phyloP scores from a whole-genome alignment of 37 sponge, comb jelly and placozoan genomes.

The Geodia barretti region DNA sequence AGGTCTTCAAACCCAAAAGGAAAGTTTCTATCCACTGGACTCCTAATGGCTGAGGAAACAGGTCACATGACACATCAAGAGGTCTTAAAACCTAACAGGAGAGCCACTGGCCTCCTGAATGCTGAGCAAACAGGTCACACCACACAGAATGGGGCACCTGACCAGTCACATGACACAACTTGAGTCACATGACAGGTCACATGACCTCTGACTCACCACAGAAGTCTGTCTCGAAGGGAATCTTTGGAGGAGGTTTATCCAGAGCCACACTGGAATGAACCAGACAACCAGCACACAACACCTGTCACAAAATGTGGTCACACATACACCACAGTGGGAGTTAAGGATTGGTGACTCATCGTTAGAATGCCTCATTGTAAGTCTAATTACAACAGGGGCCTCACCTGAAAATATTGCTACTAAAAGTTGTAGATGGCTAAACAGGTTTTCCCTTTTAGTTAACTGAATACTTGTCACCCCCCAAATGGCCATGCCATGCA shows the following conservation, averaged over 20 bases:
- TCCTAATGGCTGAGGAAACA: constrained; percentile 50
- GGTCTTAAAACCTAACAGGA: constrained; percentile 66
- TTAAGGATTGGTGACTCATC: no score
- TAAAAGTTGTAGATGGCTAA: no score
- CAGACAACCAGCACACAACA: constrained; percentile 63
- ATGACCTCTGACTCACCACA: constrained; percentile 47
- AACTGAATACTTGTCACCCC: no score
- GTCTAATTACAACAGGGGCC: no score
- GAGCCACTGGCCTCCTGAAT: constrained; percentile 55
- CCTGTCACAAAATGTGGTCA: no score
- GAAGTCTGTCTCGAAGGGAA: constrained; percentile 49
- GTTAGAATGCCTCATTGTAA: no score
- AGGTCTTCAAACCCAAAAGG: constrained; percentile 67
- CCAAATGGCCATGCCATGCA: no score
- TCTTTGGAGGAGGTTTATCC: constrained; percentile 71
- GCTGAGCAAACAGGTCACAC: constrained; percentile 21
- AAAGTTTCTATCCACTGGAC: constrained; percentile 53
- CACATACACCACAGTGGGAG: no score
- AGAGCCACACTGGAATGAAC: constrained; percentile 51
- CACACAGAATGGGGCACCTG: background rate
- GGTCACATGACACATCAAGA: background rate
- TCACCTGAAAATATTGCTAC: no score
- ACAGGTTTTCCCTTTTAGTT: no score
- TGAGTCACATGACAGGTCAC: background rate
- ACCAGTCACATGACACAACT: background rate